Evolutionary conservation across 2,113 vertebrate genomes (phyloP).

Genomic region (Labeo catla): DNA sequence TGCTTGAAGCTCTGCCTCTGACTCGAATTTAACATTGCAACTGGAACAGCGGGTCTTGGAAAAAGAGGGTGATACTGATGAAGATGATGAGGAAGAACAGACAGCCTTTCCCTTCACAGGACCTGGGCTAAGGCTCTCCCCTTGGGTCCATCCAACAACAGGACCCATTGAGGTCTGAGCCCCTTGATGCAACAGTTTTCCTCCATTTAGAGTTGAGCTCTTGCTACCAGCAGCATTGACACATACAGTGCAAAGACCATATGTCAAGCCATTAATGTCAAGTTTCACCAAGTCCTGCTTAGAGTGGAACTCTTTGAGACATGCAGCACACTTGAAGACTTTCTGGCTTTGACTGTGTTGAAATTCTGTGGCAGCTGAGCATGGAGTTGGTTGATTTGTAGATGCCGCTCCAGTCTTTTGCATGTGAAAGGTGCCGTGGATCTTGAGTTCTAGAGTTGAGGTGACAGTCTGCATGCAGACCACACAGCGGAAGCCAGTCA

Average conservation of each 20-base stretch:
- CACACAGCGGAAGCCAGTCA: slow-evolving; percentile 97
- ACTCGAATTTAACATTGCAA: slow-evolving; percentile 99
- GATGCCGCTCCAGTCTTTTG: slow-evolving; percentile 94
- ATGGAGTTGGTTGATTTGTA: slow-evolving; percentile 76
- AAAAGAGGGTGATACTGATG: slow-evolving; percentile 70
- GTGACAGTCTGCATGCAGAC: slow-evolving; percentile 99
- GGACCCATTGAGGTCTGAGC: slow-evolving; percentile 47
- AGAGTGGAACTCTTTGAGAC: slow-evolving; percentile 96
- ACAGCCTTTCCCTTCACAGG: slow-evolving; percentile 88
- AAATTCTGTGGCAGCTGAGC: slow-evolving; percentile 55
- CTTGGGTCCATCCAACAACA: slow-evolving; percentile 78
- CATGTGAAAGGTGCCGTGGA: slow-evolving; percentile 99
- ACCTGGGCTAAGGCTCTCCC: slow-evolving; percentile 85
- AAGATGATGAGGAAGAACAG: slow-evolving; percentile 78
- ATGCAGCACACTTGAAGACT: slow-evolving; percentile 94
- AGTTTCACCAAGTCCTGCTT: slow-evolving; percentile 97
- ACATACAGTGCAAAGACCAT: slow-evolving; percentile 92
- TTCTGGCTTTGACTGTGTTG: slow-evolving; percentile 83
- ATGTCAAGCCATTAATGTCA: slow-evolving; percentile 96
- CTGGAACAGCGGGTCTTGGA: slow-evolving; percentile 93
- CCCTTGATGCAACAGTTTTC: slow-evolving; percentile 78
- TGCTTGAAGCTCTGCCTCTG: slow-evolving; percentile 93
- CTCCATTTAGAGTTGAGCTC: slow-evolving; percentile 85
- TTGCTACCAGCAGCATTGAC: slow-evolving; percentile 87
- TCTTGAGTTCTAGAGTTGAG: slow-evolving; percentile 97